A percentile compares a stretch with the other conserved stretches of the same genome.
phyloP scores from a whole-genome alignment of 2,888 invertebrate species.

The Drosophila stalkeri region DNA sequence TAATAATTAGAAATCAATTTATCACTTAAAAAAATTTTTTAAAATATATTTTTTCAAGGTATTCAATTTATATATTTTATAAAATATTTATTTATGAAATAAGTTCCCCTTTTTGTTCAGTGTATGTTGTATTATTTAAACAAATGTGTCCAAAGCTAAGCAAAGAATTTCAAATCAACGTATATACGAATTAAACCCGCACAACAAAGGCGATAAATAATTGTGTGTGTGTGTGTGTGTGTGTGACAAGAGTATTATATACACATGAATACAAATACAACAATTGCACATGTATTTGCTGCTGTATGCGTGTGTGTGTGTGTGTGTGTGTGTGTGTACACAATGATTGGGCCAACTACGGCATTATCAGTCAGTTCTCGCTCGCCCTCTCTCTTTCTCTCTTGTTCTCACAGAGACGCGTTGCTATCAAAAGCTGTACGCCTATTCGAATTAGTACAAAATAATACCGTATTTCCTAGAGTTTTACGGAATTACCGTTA shows the following conservation, averaged over 20 bases:
- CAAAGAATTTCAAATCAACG: slow-evolving; percentile 54
- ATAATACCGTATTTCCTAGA: slow-evolving; percentile 82
- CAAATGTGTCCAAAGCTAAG: slow-evolving; percentile 65
- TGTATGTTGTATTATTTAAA: slow-evolving; percentile 59
- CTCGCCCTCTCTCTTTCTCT: not conserved
- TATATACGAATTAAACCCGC: slow-evolving; percentile 67
- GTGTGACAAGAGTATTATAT: not conserved
- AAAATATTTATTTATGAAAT: not conserved
- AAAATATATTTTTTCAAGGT: too few relatives aligned
- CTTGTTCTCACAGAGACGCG: not conserved
- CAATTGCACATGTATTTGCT: not conserved
- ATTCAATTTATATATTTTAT: not conserved
- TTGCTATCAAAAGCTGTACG: slow-evolving; percentile 62
- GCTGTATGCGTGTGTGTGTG: not conserved
- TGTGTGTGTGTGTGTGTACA: not conserved
- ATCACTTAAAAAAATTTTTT: too few relatives aligned
- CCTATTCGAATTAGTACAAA: slow-evolving; percentile 82
- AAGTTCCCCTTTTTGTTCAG: not conserved
- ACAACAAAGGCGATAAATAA: slow-evolving; percentile 46
- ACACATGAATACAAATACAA: not conserved
- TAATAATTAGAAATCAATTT: too few relatives aligned
- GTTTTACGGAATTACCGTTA: slow-evolving; percentile 76
- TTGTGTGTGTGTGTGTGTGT: not conserved
- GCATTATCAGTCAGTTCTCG: slow-evolving; percentile 42
- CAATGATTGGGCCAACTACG: slow-evolving; percentile 30